Evolutionary conservation across 2,888 invertebrate genomes (phyloP), one percentile per base, ranked within the genome.

Genomic region (Drosophila kambysellisi): DNA sequence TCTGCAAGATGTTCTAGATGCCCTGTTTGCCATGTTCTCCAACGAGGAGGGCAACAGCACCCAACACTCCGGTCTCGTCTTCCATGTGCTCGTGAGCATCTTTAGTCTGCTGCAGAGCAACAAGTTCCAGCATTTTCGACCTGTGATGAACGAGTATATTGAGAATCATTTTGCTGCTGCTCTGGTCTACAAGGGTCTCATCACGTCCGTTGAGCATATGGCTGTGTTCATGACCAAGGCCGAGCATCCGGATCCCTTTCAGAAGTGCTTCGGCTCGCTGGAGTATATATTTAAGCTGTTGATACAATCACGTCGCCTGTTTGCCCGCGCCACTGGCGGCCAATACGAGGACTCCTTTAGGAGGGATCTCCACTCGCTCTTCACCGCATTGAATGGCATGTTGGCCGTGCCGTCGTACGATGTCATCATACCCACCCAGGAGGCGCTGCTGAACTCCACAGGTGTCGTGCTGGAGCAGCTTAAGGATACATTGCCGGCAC

Each of bases 81-180:
- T 99, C 92, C 96, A 98, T 90, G 98, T 98, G 39, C 94, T 99
- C 70, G 98, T 98, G 20, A 97, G 97, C 70, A 98, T 99, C 84
- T 97, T 99, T 93, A 97, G 97, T 91, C 94, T 98, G 29, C 94
- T 99, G 70, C 97, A 98, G 88, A 97, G 98, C 90, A 96, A 95
- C 64, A 97, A 98, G 88, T 99, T 98, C 93, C 97, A 98, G 91
- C 98, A 98, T 91, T 99, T 99, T 93, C 96, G 97, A 82, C 98
- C 98, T 0, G 98, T 99, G 0, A 95, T 99, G 93, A 98, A 99
- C 90, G 97, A 97, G 1, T 99, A 99, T 91, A 98, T 99, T 61
- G 96, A 97, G 82, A 97, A 97, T 80, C 98, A 98, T 92, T 99
- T 99, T 94, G 98, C 98, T 0, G 98, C 98, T 1, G 98, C 98